Evolutionary conservation across 2,888 invertebrate genomes (phyloP), one percentile per base, ranked within the genome.

Genomic region (Leptinotarsa tumamoca): DNA sequence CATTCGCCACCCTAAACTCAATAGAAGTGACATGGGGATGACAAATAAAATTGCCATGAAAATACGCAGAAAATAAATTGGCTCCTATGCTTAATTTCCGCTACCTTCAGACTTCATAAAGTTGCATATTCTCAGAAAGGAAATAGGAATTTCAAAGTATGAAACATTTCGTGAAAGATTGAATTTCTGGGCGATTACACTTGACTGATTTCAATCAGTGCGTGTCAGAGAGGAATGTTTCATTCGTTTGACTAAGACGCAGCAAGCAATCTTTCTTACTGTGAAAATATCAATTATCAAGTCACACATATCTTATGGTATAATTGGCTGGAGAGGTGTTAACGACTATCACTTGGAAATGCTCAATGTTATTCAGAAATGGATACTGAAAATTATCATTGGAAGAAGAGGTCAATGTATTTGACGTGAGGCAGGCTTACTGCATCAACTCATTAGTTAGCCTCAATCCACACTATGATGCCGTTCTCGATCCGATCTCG

Each of bases 51-150:
- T 54, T 43, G 52, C 43, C 67, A 18, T 54, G 67, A 72, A 72
- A 72, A 54, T 72, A 67, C 54, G 72, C 72, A 67, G 72, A 54
- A 72, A 54, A 58, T 73, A 74, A 74, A 74, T 74, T 74, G 74
- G 74, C 69, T 63, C 66, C 54, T 74, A 66, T 69, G 67, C 69
- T 58, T 74, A 69, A 74, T 74, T 74, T 74, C 74, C 74, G 74
- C 49, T 50, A 49, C 49, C 50, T 23, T 61, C 43, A 70, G 67
- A 66, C 69, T 21, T 66, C 18, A 63, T 70, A 33, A 70, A 74
- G 67, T 74, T 63, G 43, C 58, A 70, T 67, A 66, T 67, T 68
- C 66, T 18, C 43, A 27, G 50, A 18, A 49, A 69, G 74, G 74
- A 74, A 74, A 74, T 70, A 67, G 54, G 33, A 66, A 74, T 66